Evolutionary conservation across 2,888 invertebrate genomes (phyloP), one percentile per base, ranked within the genome.

Genomic region (Schrankia costaestrigalis): DNA sequence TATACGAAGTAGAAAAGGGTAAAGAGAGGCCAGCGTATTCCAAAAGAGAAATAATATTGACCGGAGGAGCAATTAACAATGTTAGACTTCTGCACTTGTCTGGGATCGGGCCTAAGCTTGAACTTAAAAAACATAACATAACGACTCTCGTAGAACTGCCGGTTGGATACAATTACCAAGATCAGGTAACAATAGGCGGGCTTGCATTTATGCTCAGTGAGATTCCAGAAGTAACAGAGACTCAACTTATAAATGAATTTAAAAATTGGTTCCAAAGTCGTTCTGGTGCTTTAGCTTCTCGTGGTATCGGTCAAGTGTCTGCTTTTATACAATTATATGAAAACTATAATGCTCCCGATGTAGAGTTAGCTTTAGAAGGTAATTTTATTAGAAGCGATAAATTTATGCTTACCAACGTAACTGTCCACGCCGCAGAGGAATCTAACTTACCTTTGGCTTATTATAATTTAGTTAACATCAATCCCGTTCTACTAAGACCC

Each of bases 351-450:
- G 85, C 82, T 2, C 87, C 88, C 2, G 85, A 88, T 44, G 67
- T 87, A 14, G 87, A 88, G 55, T 44, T 85, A 11, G 59, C 76
- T 28, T 71, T 86, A 41, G 79, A 81, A 68, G 87, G 87, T 26
- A 87, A 87, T 46, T 85, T 71, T 48, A 63, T 87, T 17, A 71
- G 87, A 66, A 87, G 80, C 46, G 87, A 87, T 50, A 87, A 87
- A 46, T 87, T 86, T 46, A 75, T 86, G 74, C 60, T 87, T 0
- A 85, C 79, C 17, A 87, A 87, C 32, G 62, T 87, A 4, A 84
- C 76, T 57, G 81, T 87, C 0, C 74, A 75, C 14, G 61, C 66
- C 9, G 76, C 79, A 1, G 87, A 87, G 58, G 87, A 87, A 57
- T 68, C 71, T 1, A 81, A 71, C 39, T 45, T 79, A 26, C 87